A percentile compares a stretch with the other conserved stretches of the same genome.
These are phyloP conservation scores for Zonitis immaculata DNA, from an alignment of 2,888 invertebrate genomes.

Conservation along the genomic window DNA sequence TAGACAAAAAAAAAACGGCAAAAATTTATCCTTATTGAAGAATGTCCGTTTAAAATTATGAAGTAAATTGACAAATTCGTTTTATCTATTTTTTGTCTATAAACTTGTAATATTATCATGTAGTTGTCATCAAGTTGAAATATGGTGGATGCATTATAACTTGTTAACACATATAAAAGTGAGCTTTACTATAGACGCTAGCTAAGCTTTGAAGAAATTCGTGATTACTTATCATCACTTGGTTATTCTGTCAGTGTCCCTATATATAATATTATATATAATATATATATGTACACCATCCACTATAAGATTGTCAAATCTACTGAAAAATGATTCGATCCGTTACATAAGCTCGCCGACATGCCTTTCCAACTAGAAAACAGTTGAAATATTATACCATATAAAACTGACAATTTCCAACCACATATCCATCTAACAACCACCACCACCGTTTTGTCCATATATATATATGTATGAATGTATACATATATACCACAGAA, in stretches of 20 bases:
- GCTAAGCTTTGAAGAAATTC: background rate
- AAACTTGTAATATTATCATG: background rate
- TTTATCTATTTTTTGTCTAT: no score
- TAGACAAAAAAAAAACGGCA: no score
- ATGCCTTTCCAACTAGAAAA: background rate
- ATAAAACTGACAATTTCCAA: background rate
- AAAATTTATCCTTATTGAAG: no score
- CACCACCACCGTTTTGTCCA: background rate
- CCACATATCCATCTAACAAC: background rate
- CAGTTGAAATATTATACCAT: background rate
- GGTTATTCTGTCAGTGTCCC: background rate
- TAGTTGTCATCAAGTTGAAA: background rate
- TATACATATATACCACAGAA: no score
- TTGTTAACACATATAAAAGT: background rate
- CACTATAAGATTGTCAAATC: constrained; percentile 2
- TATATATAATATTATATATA: no score
- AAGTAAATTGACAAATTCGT: no score
- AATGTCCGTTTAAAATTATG: no score
- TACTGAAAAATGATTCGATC: constrained; percentile 1
- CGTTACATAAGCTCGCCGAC: background rate
- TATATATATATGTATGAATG: no score
- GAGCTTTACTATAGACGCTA: background rate
- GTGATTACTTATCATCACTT: constrained; percentile 1
- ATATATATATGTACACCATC: no score
- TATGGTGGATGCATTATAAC: background rate